Evolutionary conservation across 2,888 invertebrate genomes (phyloP).

Genomic region (Lasius fuliginosus): DNA sequence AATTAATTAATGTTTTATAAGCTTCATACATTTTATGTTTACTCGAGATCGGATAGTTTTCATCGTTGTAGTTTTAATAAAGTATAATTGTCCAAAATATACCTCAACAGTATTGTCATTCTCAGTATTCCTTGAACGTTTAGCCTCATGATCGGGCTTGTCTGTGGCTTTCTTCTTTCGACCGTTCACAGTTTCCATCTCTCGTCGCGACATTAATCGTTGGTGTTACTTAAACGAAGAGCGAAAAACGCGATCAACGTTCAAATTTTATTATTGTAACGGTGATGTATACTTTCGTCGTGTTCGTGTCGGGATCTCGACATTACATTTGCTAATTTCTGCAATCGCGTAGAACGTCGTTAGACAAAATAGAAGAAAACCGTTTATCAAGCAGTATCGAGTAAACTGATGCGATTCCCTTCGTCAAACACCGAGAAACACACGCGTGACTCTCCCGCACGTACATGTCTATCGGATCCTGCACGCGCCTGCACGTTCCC

Average conservation of each 20-base stretch:
- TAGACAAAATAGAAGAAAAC: background rate
- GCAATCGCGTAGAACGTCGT: background rate
- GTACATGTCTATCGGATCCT: background rate
- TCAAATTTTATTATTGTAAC: background rate
- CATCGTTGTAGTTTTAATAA: background rate
- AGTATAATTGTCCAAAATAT: background rate
- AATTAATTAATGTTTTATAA: background rate
- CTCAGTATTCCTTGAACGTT: conserved; percentile 41
- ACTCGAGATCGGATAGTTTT: background rate
- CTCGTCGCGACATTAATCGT: background rate
- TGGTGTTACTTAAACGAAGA: background rate
- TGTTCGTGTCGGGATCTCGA: background rate
- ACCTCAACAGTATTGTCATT: conserved; percentile 32
- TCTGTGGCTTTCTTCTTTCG: conserved; percentile 31
- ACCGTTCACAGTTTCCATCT: conserved; percentile 51
- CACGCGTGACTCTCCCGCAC: background rate
- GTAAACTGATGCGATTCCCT: background rate
- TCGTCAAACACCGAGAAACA: background rate
- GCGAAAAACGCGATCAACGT: background rate
- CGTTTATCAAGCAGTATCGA: background rate
- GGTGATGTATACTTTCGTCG: no score
- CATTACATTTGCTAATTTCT: background rate
- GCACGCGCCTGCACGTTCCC: background rate
- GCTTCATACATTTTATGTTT: background rate
- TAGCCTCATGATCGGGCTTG: background rate